Base-by-base conservation (phyloP, 2,113 vertebrate species). In the Machaerirhynchus nigripectus region DNA sequence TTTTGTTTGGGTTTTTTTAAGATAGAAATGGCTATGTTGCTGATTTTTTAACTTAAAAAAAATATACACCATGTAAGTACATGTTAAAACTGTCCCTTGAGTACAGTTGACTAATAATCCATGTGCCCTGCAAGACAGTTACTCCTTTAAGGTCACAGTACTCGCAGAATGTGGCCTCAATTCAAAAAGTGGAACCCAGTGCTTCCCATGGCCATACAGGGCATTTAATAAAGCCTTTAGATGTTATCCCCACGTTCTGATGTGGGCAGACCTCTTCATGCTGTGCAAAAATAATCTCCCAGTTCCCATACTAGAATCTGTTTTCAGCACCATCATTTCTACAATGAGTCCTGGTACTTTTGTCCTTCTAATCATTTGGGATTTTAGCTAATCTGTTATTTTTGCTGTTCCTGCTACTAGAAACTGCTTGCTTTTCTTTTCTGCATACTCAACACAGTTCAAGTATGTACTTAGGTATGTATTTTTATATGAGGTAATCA, bases 291-390 rank as follows among this genome's bases (percentile, higher is more conserved):
- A n/a, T 42, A 74, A 23, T 33, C 23, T 84, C 52, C 57, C 28
- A 23, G 16, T 22, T n/a, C 14, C 8, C 47, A 28, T 22, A 15
- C 23, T 46, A 78, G 8, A 78, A 50, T 14, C 22, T 65, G 12
- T 10, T 65, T 50, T 13, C 30, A 77, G 11, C 15, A 67, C 3
- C 14, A 55, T n/a, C 1, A 70, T 55, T 63, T 56, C 33, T 56
- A n/a, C 18, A 52, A 24, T 6, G 8, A 52, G 15, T 46, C 27
- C 31, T 65, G 3, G 11, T 46, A 53, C 1, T 14, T 18, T 39
- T 0, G 0, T 22, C 11, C 39, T 9, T 49, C 10, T 26, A 76
- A 52, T 42, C 4, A 44, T 28, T 52, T 82, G 15, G 24, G 3
- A 76, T 44, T 80, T 76, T n/a, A 61, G 23, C 27, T 31, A 8